Evolutionary conservation across 1,140 invertebrate species (phyloP).

Genomic region (Parasteatoda tepidariorum): DNA sequence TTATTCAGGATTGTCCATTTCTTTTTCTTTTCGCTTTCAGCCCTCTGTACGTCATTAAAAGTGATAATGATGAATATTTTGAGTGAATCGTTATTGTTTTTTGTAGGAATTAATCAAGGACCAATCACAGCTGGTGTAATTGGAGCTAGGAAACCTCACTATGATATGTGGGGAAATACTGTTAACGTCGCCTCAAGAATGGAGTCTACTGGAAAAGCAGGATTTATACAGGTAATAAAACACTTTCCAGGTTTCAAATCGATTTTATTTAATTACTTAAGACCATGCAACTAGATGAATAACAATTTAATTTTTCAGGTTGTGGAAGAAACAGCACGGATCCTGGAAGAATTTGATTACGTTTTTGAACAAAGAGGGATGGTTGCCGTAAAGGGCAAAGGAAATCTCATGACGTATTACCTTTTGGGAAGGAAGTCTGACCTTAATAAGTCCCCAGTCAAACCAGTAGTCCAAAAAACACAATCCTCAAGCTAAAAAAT

Average conservation of each 20-base stretch:
- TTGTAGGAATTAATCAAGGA: constrained; percentile 88
- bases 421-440: constrained; percentile 73
- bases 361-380: constrained; percentile 91
- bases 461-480: constrained; percentile 1
- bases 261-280: not conserved
- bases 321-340: constrained; percentile 89
- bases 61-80: too few species aligned
- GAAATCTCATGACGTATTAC: constrained; percentile 95
- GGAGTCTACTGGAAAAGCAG: constrained; percentile 96
- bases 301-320: constrained; percentile 74
- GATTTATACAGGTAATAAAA: constrained; percentile 85
- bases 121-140: constrained; percentile 95
- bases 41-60: too few species aligned
- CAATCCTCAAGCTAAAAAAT: constrained; percentile 33
- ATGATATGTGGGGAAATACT: constrained; percentile 92
- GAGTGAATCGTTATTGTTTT: not conserved
- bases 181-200: constrained; percentile 96
- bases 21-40: too few species aligned
- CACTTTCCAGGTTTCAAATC: too few species aligned
- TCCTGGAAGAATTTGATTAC: constrained; percentile 88
- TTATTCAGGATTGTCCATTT: too few species aligned
- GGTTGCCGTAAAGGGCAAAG: constrained; percentile 94
- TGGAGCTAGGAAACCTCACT: constrained; percentile 93
- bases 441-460: constrained; percentile 42
- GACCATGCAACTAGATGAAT: not conserved